Conservation (phyloP, 2,113 vertebrate species). For the Coturnix japonica region DNA sequence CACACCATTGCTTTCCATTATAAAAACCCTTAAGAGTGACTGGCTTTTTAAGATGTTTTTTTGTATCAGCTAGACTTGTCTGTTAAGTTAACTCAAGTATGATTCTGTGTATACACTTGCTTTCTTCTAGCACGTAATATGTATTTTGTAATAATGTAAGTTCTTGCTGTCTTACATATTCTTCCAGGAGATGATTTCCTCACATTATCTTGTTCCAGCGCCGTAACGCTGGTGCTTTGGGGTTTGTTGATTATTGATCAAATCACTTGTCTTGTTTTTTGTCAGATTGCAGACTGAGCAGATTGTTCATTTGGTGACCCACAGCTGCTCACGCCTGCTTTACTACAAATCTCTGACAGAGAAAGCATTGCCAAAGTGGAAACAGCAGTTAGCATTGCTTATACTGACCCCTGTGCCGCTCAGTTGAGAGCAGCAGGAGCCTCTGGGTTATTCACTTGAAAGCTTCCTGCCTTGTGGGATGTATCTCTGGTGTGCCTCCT, state of each 20-base stretch:
- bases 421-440: not conserved
- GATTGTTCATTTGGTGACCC: not conserved
- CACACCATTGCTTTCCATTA: not conserved
- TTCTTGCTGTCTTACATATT: not conserved
- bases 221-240: rapidly evolving
- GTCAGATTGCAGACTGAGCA: not conserved
- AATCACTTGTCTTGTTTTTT: not conserved
- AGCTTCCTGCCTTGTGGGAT: not conserved
- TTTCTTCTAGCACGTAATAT: not conserved
- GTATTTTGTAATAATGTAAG: not conserved
- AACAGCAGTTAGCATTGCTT: not conserved
- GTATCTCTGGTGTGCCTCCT: not conserved
- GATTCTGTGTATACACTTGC: not conserved
- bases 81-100: not conserved
- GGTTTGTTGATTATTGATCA: not conserved
- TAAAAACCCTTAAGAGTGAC: not conserved
- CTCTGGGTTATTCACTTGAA: not conserved
- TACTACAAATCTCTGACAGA: not conserved
- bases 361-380: not conserved
- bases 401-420: not conserved
- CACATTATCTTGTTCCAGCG: not conserved
- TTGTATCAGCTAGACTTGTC: not conserved
- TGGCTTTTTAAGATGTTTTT: not conserved
- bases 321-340: not conserved
- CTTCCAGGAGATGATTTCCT: not conserved